phyloP scores from a whole-genome alignment of 2,797 vertebrate genomes.

The Cynodonichthys magdalenae region DNA sequence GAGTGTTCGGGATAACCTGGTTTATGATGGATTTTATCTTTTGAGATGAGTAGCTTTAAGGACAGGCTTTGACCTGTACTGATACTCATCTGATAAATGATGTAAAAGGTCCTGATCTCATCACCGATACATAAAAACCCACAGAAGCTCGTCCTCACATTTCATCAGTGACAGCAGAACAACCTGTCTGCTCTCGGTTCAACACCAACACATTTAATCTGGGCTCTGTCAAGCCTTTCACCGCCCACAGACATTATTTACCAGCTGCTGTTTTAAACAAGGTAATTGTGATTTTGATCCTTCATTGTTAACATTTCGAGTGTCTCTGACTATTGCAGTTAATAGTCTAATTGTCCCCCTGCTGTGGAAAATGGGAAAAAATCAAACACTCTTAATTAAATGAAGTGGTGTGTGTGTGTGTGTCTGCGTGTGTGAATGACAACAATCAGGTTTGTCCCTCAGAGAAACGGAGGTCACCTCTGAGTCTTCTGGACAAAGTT shows the following conservation, averaged over 20 bases:
- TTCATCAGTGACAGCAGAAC: background rate
- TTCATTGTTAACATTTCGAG: conserved; percentile 51
- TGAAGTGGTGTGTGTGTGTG: conserved; percentile 28
- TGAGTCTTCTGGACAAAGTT: conserved; percentile 13
- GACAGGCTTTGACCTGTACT: too few relatives aligned
- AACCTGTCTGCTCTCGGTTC: background rate
- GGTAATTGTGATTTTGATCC: conserved; percentile 56
- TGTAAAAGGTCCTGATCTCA: too few relatives aligned
- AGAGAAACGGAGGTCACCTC: background rate
- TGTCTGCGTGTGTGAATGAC: conserved; percentile 5
- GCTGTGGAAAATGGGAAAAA: conserved; percentile 49
- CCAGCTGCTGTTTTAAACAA: conserved; percentile 53
- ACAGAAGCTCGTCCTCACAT: background rate
- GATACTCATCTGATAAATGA: background rate
- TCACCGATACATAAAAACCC: conserved; percentile 2
- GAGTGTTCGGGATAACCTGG: too few relatives aligned
- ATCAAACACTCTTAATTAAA: conserved; percentile 47
- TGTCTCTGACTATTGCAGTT: conserved; percentile 11
- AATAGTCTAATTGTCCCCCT: conserved; percentile 50
- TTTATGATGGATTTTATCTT: too few relatives aligned
- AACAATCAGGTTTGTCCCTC: conserved; percentile 20
- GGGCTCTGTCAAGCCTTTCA: conserved; percentile 17
- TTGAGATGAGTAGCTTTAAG: too few relatives aligned
- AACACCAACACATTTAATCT: conserved; percentile 4
- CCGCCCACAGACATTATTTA: conserved; percentile 33